Evolutionary conservation across 1,140 invertebrate species (phyloP).

Genomic region (Mya arenaria): DNA sequence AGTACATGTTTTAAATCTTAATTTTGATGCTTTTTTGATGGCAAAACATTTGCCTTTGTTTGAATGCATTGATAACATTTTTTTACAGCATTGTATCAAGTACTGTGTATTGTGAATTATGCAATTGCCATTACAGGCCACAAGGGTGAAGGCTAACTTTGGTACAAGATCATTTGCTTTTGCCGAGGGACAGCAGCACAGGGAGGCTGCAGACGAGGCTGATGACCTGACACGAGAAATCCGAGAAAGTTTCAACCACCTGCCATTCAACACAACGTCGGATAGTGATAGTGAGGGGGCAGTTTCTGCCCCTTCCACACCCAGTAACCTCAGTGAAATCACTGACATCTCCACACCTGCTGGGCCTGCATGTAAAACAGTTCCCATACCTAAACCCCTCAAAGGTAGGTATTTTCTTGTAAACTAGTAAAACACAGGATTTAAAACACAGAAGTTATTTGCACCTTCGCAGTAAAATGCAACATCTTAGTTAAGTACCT

Average conservation of each 20-base stretch:
- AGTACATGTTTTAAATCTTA: too few species aligned
- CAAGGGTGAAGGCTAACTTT: conserved; percentile 80
- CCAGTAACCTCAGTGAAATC: conserved; percentile 48
- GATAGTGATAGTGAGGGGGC: conserved; percentile 78
- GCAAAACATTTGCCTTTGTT: not conserved
- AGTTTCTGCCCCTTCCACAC: conserved; percentile 34
- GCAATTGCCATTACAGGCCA: conserved; percentile 67
- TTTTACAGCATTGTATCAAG: not conserved
- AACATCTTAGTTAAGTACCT: too few species aligned
- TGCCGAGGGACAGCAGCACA: conserved; percentile 78
- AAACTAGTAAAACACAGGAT: too few species aligned
- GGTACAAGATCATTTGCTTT: conserved; percentile 79
- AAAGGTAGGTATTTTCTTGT: conserved; percentile 76
- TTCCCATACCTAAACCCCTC: conserved; percentile 69
- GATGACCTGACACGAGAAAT: conserved; percentile 77
- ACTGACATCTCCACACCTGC: conserved; percentile 62
- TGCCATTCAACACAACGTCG: conserved; percentile 76
- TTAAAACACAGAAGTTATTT: not conserved
- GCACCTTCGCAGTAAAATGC: not conserved
- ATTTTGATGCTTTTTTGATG: not conserved
- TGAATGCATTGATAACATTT: not conserved
- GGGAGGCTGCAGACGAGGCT: conserved; percentile 76
- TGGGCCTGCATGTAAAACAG: conserved; percentile 72
- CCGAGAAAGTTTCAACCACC: conserved; percentile 75
- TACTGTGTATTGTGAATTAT: not conserved